phyloP scores from a whole-genome alignment of 2,113 vertebrate genomes.

The Bujurquina vittata region DNA sequence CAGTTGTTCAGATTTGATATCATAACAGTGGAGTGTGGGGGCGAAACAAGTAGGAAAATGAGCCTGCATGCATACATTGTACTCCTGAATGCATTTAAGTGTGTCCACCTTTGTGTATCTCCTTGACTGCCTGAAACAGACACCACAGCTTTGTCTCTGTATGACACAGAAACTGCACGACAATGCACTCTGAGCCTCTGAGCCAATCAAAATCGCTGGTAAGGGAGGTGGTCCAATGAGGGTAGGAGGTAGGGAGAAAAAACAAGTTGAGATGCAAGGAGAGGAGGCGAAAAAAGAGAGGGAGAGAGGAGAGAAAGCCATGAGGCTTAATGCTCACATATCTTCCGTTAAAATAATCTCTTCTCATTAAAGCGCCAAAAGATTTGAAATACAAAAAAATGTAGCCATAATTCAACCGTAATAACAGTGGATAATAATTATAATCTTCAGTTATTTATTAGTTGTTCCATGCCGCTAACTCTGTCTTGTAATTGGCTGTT shows the following conservation, averaged over 20 bases:
- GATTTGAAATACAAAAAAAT: neutral
- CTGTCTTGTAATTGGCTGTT: conserved; percentile 45
- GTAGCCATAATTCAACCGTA: neutral
- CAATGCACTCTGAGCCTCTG: conserved; percentile 19
- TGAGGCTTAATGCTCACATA: conserved; percentile 17
- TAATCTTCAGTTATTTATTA: conserved; percentile 25
- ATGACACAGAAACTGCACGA: conserved; percentile 43
- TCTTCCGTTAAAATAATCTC: conserved; percentile 18
- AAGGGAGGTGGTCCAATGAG: conserved; percentile 47
- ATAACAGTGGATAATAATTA: conserved; percentile 29
- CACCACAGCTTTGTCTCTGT: conserved; percentile 30
- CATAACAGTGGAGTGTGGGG: conserved; percentile 9
- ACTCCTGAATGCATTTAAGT: neutral
- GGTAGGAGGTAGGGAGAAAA: conserved; percentile 18
- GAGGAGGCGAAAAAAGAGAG: conserved; percentile 13
- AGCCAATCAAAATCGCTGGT: conserved; percentile 55
- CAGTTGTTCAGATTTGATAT: conserved; percentile 15
- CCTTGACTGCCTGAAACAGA: conserved; percentile 5
- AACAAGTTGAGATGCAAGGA: conserved; percentile 20
- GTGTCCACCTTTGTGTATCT: conserved; percentile 17
- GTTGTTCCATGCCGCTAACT: conserved; percentile 23
- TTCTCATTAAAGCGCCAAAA: conserved; percentile 6
- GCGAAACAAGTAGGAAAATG: neutral
- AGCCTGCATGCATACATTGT: neutral
- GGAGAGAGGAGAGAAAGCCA: conserved; percentile 5